Evolutionary conservation across 2,113 vertebrate genomes (phyloP).

Genomic region (Sinocyclocheilus anshuiensis): DNA sequence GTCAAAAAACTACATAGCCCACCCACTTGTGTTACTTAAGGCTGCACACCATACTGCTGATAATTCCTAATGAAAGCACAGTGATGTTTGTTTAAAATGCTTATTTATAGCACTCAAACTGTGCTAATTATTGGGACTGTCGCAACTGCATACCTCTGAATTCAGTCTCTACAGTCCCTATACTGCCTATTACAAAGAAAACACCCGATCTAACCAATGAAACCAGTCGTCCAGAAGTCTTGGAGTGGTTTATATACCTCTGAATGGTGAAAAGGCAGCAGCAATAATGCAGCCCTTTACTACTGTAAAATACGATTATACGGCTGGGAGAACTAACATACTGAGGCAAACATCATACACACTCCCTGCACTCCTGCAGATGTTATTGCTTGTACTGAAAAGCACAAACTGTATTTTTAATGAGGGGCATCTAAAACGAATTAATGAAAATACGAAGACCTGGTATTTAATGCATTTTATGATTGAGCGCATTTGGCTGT

Average conservation of each 20-base stretch:
- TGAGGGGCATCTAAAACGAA: slow-evolving; percentile 46
- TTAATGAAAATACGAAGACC: slow-evolving; percentile 35
- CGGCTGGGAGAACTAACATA: slow-evolving; percentile 37
- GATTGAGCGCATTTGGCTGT: slow-evolving; percentile 38
- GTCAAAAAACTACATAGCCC: background rate
- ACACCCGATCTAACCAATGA: background rate
- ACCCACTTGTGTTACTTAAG: background rate
- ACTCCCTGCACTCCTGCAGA: slow-evolving; percentile 23
- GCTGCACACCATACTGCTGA: background rate
- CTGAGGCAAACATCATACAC: slow-evolving; percentile 34
- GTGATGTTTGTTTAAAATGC: background rate
- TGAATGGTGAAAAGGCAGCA: slow-evolving; percentile 23
- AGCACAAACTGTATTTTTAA: slow-evolving; percentile 42
- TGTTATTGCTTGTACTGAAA: slow-evolving; percentile 14
- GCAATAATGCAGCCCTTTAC: slow-evolving; percentile 15
- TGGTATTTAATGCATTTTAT: slow-evolving; percentile 47
- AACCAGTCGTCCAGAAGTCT: background rate
- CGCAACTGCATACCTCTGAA: too few species aligned
- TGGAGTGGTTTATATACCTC: background rate
- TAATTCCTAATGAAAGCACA: background rate
- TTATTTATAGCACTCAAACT: background rate
- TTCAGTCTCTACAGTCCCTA: background rate
- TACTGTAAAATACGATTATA: slow-evolving; percentile 26
- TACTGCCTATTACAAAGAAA: background rate
- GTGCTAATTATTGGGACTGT: background rate